A percentile compares a stretch with the other conserved stretches of the same genome.
Evolutionary conservation across 23 tunicate genomes (phyloP).

Genomic region (Diplosoma virens): DNA sequence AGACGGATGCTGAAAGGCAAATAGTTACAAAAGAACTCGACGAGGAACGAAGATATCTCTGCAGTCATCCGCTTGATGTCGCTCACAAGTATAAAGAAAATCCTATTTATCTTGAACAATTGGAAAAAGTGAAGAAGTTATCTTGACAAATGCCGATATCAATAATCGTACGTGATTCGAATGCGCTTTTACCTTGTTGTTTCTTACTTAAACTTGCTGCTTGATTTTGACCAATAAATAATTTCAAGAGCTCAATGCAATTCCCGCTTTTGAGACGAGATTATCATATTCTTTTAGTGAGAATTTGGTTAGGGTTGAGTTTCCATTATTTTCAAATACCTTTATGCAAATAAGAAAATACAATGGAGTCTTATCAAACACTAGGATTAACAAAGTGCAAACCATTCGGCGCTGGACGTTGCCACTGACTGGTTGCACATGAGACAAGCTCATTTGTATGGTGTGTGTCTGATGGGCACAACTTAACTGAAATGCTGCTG

Average conservation of each 20-base stretch:
- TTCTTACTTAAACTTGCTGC: background rate
- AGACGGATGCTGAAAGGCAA: too few relatives aligned
- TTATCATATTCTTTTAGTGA: background rate
- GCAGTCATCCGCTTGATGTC: conserved; percentile 75
- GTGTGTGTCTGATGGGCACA: background rate
- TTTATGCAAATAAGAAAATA: too few relatives aligned
- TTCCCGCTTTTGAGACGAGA: background rate
- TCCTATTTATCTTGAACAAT: conserved; percentile 61
- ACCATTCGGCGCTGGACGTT: too few relatives aligned
- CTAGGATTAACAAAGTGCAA: too few relatives aligned
- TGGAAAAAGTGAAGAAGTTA: conserved; percentile 28
- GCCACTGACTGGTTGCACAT: background rate
- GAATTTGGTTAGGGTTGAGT: too few relatives aligned
- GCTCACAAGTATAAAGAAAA: conserved; percentile 56
- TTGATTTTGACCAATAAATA: background rate
- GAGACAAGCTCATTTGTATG: background rate
- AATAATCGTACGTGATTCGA: background rate
- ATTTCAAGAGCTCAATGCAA: background rate
- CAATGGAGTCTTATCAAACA: too few relatives aligned
- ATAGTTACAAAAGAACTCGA: conserved; percentile 33
- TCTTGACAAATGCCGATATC: too few relatives aligned
- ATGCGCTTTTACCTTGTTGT: background rate
- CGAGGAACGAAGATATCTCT: conserved; percentile 59
- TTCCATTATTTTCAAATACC: too few relatives aligned
- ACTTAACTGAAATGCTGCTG: too few relatives aligned